Conservation (phyloP, 2,113 vertebrate species). For the Gavialis gangeticus region DNA sequence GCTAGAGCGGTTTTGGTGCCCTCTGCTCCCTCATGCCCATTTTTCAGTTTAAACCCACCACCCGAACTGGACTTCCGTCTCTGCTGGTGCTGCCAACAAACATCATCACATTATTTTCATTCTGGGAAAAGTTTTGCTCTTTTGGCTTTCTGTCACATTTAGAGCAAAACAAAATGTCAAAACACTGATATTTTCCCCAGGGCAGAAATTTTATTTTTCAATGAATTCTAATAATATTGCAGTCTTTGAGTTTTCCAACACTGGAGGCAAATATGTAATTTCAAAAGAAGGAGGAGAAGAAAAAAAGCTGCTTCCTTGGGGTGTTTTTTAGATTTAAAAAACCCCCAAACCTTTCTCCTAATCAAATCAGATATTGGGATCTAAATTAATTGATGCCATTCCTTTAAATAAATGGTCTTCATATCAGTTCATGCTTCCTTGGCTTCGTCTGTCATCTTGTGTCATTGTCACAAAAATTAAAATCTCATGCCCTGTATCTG, state of each 20-base stretch:
- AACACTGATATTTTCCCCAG: neutral
- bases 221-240: neutral
- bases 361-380: too few relatives aligned
- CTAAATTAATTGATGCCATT: neutral
- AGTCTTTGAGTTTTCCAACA: neutral
- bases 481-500: neutral
- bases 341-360: neutral
- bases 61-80: neutral
- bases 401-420: neutral
- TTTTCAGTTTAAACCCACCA: neutral
- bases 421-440: neutral
- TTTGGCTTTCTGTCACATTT: neutral
- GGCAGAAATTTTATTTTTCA: neutral
- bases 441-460: neutral
- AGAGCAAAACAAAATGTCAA: neutral
- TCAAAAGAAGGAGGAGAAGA: too few relatives aligned
- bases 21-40: neutral
- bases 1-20: neutral
- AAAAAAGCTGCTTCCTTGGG: accelerated
- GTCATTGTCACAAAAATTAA: neutral
- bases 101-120: neutral
- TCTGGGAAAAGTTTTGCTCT: neutral
- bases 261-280: neutral
- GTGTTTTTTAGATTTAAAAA: neutral
- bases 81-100: neutral